These are phyloP conservation scores for Drosophila pseudoobscura DNA, from an alignment of 1,140 invertebrate species.

Conservation along the genomic window DNA sequence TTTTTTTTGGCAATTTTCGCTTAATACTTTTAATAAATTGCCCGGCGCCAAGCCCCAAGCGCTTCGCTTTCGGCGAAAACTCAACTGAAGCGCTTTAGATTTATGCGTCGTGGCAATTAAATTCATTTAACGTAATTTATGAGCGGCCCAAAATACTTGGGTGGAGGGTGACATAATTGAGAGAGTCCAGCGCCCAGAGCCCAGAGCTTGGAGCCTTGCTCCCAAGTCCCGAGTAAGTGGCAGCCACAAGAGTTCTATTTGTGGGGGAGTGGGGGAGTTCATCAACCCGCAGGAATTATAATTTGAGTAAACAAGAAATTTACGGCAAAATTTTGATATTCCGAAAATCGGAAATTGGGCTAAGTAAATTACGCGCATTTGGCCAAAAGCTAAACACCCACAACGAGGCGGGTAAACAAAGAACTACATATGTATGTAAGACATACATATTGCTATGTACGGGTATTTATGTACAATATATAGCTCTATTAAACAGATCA, in stretches of 20 bases:
- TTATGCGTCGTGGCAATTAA: conserved; percentile 75
- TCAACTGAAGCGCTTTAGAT: conserved; percentile 79
- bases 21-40: conserved; percentile 74
- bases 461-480: conserved; percentile 12
- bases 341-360: conserved; percentile 52
- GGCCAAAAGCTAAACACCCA: conserved; percentile 57
- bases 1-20: conserved; percentile 39
- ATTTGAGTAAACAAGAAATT: conserved; percentile 52
- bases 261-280: conserved; percentile 36
- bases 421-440: conserved; percentile 46
- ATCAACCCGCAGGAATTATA: conserved; percentile 50
- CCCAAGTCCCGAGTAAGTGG: conserved; percentile 5
- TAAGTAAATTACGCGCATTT: conserved; percentile 75
- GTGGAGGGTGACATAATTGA: conserved; percentile 76
- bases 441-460: conserved; percentile 19
- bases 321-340: conserved; percentile 42
- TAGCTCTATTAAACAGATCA: conserved; percentile 32
- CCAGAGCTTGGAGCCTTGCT: too few relatives aligned
- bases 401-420: conserved; percentile 55
- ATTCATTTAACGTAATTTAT: conserved; percentile 79
- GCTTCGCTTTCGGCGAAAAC: conserved; percentile 70
- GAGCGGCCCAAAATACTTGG: conserved; percentile 49
- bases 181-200: neutral
- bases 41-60: conserved; percentile 67
- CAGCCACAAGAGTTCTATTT: conserved; percentile 14